These are phyloP conservation scores for Cheilosia scutellata DNA, from an alignment of 2,888 invertebrate genomes.

Conservation along the genomic window DNA sequence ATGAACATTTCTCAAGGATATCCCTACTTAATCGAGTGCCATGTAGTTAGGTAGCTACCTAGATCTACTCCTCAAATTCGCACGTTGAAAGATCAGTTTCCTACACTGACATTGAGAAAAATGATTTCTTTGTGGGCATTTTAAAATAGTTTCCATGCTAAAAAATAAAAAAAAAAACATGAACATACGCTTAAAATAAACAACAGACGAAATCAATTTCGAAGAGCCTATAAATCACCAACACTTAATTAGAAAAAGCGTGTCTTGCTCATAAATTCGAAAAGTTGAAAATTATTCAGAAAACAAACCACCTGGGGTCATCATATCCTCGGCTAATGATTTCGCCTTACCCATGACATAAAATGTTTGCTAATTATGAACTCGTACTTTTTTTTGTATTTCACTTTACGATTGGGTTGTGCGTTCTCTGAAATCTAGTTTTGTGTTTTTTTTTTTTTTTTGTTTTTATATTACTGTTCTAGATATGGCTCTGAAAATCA, in stretches of 20 bases:
- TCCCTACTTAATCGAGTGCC: too few species aligned
- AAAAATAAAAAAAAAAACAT: background rate
- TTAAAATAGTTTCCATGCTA: too few species aligned
- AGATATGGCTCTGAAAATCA: conserved; percentile 17
- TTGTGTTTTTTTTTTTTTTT: background rate
- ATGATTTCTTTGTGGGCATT: too few species aligned
- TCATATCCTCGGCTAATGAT: conserved; percentile 20
- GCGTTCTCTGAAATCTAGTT: conserved; percentile 13
- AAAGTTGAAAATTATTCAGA: background rate
- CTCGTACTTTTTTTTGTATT: background rate
- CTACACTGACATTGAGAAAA: too few species aligned
- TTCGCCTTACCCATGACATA: conserved; percentile 19
- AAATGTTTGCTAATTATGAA: conserved; percentile 14
- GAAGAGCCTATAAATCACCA: conserved; percentile 13
- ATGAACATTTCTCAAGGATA: too few species aligned
- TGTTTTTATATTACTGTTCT: conserved; percentile 6
- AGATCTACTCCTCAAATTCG: too few species aligned
- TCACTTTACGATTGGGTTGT: conserved; percentile 4
- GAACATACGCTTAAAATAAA: background rate
- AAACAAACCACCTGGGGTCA: conserved; percentile 26
- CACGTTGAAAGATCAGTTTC: too few species aligned
- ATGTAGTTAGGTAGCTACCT: too few species aligned
- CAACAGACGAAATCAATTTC: conserved; percentile 14
- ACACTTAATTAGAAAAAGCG: background rate
- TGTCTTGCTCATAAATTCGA: background rate